These are phyloP conservation scores for Pseudochaenichthys georgianus DNA, from an alignment of 2,797 vertebrate genomes.

Conservation along the genomic window DNA sequence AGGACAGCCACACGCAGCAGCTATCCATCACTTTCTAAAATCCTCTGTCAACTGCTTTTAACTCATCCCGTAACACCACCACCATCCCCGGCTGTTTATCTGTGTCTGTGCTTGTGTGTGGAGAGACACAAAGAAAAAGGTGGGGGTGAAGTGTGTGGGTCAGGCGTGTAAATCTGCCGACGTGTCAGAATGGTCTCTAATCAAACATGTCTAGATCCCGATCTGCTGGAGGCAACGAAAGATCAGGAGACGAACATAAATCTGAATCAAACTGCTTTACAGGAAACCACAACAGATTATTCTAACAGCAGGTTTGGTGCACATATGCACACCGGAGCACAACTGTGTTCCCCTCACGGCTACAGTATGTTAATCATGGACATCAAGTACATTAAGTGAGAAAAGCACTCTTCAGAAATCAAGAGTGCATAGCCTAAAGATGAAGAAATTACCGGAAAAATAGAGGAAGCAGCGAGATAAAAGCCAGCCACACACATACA, in stretches of 20 bases:
- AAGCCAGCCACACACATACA: neutral
- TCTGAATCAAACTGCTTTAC: slow-evolving; percentile 20
- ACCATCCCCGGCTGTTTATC: slow-evolving; percentile 43
- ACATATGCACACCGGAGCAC: neutral
- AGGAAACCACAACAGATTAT: slow-evolving; percentile 19
- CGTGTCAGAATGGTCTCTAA: slow-evolving; percentile 19
- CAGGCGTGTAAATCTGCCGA: slow-evolving; percentile 58
- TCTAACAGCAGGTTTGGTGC: neutral
- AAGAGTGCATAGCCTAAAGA: neutral
- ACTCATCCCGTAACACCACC: slow-evolving; percentile 28
- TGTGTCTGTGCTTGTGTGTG: slow-evolving; percentile 15
- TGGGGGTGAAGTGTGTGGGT: slow-evolving; percentile 6
- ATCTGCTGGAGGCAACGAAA: slow-evolving; percentile 23
- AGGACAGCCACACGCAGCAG: slow-evolving; percentile 14
- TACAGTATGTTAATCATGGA: neutral
- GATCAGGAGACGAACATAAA: slow-evolving; percentile 22
- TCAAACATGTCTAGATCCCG: slow-evolving; percentile 28
- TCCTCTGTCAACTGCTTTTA: slow-evolving; percentile 36
- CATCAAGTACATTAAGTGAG: neutral
- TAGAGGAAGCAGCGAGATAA: neutral
- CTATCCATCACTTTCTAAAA: slow-evolving; percentile 45
- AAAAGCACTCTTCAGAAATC: neutral
- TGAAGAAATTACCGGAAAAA: neutral
- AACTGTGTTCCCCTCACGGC: neutral
- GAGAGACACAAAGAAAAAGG: slow-evolving; percentile 20